Evolutionary conservation across 1,140 invertebrate species (phyloP), one percentile per base, ranked within the genome.

Genomic region (Drosophila bocki): DNA sequence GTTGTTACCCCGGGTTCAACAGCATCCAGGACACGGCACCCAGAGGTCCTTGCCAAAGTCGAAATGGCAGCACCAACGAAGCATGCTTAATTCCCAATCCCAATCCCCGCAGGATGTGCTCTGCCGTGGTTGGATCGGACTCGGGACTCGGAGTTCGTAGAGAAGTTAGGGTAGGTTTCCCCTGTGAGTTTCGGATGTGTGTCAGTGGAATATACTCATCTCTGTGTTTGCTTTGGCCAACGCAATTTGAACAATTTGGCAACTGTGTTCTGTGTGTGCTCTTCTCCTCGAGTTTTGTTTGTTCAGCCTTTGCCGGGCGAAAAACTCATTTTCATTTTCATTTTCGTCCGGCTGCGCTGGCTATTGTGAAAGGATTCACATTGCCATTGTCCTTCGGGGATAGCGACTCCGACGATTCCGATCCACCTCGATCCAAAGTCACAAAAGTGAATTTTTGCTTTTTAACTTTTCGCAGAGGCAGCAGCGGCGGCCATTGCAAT

Each of bases 41-140:
- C 62, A 51, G 48, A 56, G 85, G 81, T 81, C 85, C 77, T 88
- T 75, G 84, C 68, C 78, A 88, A 88, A 88, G 85, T 88, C 85
- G 85, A 90, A 90, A 88, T 90, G 90, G 83, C 80, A 82, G 82
- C 82, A 88, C 62, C 88, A 91, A 76, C 90, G 82, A 91, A 85
- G 90, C 90, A 91, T 91, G 85, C 91, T 91, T 91, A 91, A 91
- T 90, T 86, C 85, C 61, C 84, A 91, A 91, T 91, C 90, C 87
- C 90, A 85, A 76, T 72, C 70, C 45, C 70, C 69, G 70, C 54
- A 60, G 67, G 68, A 74, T 58, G 37, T 59, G 22, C 69, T 71
- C 1, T 47, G 67, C 69, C 69, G 67, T 60, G 67, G 48, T 70
- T 70, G 67, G 67, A 67, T 54, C 58, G 65, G 68, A 42, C 70